Conservation (phyloP, 2,113 vertebrate species). For the Rhinichthys klamathensis region DNA sequence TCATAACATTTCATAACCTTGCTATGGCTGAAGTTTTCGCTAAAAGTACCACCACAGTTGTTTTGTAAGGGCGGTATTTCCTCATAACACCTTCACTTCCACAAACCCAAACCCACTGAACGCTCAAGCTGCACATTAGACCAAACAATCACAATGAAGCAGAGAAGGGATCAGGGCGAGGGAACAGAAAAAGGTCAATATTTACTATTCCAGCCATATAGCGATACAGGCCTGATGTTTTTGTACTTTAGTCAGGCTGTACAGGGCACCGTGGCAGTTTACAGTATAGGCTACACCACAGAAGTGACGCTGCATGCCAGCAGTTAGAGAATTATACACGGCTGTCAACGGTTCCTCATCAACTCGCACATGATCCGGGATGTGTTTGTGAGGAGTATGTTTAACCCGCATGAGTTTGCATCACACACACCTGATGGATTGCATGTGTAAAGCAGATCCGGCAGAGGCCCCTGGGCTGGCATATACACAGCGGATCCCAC, state of each 20-base stretch:
- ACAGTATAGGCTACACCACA: constrained; percentile 3
- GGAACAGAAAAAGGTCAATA: constrained; percentile 1
- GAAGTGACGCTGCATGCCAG: constrained; percentile 16
- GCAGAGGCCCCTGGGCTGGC: constrained; percentile 6
- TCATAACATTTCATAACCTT: neutral
- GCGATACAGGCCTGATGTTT: neutral
- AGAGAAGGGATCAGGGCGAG: neutral
- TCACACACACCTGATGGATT: constrained; percentile 32
- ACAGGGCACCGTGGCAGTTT: neutral
- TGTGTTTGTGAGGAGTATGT: constrained; percentile 10
- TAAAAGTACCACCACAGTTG: neutral
- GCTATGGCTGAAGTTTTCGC: neutral
- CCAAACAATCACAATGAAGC: constrained; percentile 5
- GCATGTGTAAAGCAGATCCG: constrained; percentile 6
- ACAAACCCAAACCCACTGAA: constrained; percentile 1
- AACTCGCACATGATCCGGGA: constrained; percentile 18
- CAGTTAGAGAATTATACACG: constrained; percentile 32
- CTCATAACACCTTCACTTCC: neutral
- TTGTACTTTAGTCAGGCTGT: constrained; percentile 11
- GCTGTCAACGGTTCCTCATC: constrained; percentile 31
- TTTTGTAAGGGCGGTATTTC: neutral
- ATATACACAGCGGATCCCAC: constrained; percentile 25
- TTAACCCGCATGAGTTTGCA: constrained; percentile 21
- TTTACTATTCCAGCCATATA: constrained; percentile 10
- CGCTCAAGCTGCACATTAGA: constrained; percentile 10